Evolutionary conservation across 2,113 vertebrate genomes (phyloP), one percentile per base, ranked within the genome.

Genomic region (Eublepharis macularius): DNA sequence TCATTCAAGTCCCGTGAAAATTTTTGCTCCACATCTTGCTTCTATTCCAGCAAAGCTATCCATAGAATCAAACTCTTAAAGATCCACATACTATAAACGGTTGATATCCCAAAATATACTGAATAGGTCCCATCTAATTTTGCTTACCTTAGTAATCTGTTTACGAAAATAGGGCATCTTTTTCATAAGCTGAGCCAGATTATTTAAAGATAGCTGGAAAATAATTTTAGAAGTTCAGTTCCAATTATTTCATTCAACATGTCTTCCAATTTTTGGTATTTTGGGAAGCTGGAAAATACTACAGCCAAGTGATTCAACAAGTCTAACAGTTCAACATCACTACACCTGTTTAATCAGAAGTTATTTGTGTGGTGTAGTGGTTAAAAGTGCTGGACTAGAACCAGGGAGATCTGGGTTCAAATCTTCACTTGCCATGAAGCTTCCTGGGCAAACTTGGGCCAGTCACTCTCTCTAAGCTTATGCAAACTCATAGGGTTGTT

Each of bases 161-260:
- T 99, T 99, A 84, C 98, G 97, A 81, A 98, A 98, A 11, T 97
- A 90, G 0, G 99, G 98, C 99, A 99, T 98, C 96, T 97, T 99
- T 95, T 99, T 99, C 98, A 99, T 98, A 87, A 99, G 92, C 24
- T 99, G 97, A 39, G 98, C 76, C 91, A 99, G 95, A 92, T 95
- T 97, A 90, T 96, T 96, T 65, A 99, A 94, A 0, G 98, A 97
- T 68, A 97, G 95, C 98, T 99, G 95, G 19, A 41, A 93, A 94
- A 84, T 84, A 92, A 92, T 41, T 39, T 32, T 73, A 51, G n/a
- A 80, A 83, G 70, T 49, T 45, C 32, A 1, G 1, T 19, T 1
- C 6, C 26, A 29, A 36, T 32, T 17, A 60, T 51, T 66, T 34
- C 10, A 84, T 73, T 4, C 6, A 0, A 73, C 9, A 78, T 3